A percentile compares a stretch with the other conserved stretches of the same genome.
These are phyloP conservation scores for Lamprotornis superbus DNA, from an alignment of 2,113 vertebrate genomes.

Conservation along the genomic window DNA sequence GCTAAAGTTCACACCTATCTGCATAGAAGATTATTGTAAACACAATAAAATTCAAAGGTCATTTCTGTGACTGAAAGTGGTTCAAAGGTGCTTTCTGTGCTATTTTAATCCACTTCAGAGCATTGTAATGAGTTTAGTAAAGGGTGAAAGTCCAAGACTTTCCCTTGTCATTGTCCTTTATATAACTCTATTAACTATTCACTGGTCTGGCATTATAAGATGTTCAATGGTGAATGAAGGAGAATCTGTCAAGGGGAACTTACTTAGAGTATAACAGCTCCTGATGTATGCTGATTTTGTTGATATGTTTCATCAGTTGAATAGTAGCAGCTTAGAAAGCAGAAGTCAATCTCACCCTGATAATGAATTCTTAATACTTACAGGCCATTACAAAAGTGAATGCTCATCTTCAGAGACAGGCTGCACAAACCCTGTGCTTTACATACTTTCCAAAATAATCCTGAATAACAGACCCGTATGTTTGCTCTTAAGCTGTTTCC, in stretches of 20 bases:
- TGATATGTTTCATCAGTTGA: conserved; percentile 26
- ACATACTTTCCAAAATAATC: neutral
- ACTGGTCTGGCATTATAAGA: neutral
- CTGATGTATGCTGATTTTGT: conserved; percentile 56
- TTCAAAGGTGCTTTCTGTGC: conserved; percentile 9
- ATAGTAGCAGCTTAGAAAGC: neutral
- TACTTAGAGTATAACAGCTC: neutral
- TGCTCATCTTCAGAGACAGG: neutral
- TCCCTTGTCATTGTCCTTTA: neutral
- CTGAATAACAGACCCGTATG: neutral
- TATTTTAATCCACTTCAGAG: conserved; percentile 28
- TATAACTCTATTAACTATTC: neutral
- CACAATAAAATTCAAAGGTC: conserved; percentile 45
- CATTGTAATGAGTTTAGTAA: neutral
- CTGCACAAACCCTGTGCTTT: neutral
- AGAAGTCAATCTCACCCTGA: conserved; percentile 25
- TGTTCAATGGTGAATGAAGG: conserved; percentile 44
- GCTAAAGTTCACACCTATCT: conserved; percentile 42
- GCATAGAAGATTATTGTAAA: conserved; percentile 36
- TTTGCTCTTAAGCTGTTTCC: neutral
- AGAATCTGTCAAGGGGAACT: conserved; percentile 13
- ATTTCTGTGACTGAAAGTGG: neutral
- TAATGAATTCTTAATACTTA: conserved; percentile 1
- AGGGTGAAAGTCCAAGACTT: conserved; percentile 5
- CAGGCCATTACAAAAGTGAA: neutral